Evolutionary conservation across 2,797 vertebrate species (phyloP).

Genomic region (Cossypha polioptera): DNA sequence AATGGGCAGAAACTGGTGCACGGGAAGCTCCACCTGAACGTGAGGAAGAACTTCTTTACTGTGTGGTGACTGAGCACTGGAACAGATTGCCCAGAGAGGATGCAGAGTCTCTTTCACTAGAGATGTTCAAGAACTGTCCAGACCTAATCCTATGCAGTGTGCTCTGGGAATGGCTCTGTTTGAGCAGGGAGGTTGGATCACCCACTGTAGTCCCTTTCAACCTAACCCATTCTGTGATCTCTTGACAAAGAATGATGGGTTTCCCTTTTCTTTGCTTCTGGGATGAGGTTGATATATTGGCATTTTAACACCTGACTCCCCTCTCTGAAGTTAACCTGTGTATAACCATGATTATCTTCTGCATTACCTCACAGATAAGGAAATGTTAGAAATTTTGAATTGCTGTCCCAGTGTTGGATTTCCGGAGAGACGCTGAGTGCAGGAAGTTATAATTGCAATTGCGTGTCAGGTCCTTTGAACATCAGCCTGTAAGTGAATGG

Average conservation of each 20-base stretch:
- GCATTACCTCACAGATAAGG: not conserved
- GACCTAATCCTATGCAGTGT: not conserved
- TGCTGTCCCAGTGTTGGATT: not conserved
- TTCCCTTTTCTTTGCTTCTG: not conserved
- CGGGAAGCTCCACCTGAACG: no score
- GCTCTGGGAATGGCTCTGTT: not conserved
- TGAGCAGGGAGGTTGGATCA: not conserved
- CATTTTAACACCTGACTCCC: not conserved
- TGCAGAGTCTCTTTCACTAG: not conserved
- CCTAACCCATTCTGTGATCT: not conserved
- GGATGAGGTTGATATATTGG: not conserved
- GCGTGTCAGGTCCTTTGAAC: not conserved
- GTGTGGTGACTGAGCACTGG: fast-evolving
- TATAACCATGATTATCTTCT: not conserved
- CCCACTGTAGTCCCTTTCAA: not conserved
- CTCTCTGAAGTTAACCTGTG: not conserved
- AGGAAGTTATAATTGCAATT: not conserved
- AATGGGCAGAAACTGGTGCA: not conserved
- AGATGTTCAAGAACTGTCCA: fast-evolving
- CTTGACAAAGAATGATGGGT: not conserved
- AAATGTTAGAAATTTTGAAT: not conserved
- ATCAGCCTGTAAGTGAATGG: not conserved
- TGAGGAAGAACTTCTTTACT: no score
- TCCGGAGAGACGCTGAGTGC: not conserved
- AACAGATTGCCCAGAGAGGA: not conserved